Conservation (phyloP, 1,140 invertebrate species). For the Eurosta solidaginis region DNA sequence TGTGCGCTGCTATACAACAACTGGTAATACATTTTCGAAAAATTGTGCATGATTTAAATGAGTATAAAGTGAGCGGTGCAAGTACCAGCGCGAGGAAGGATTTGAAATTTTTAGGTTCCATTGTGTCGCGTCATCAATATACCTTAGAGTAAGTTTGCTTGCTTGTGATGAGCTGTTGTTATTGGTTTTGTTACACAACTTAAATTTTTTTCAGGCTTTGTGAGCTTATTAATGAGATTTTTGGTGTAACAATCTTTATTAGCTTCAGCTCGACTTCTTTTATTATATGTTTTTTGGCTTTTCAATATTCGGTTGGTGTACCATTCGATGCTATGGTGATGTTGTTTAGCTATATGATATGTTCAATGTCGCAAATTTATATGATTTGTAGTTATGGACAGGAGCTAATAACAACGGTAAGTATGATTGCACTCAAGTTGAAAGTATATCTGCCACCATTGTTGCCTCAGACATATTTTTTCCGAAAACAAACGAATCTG, state of each 20-base stretch:
- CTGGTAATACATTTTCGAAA: slow-evolving; percentile 49
- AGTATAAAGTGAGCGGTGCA: slow-evolving; percentile 31
- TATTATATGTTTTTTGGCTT: slow-evolving; percentile 48
- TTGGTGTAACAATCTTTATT: slow-evolving; percentile 43
- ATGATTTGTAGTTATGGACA: slow-evolving; percentile 43
- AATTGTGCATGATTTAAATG: slow-evolving; percentile 36
- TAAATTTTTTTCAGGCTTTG: slow-evolving; percentile 36
- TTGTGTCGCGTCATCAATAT: slow-evolving; percentile 45
- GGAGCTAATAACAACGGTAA: slow-evolving; percentile 41
- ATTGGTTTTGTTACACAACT: neutral
- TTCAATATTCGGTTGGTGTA: slow-evolving; percentile 43
- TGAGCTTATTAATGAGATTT: slow-evolving; percentile 44
- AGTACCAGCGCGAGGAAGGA: slow-evolving; percentile 29
- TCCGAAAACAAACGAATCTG: too few species aligned
- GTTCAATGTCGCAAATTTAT: slow-evolving; percentile 38
- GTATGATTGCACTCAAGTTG: neutral
- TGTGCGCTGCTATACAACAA: slow-evolving; percentile 46
- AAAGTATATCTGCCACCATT: neutral
- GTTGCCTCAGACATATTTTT: too few species aligned
- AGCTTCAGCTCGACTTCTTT: slow-evolving; percentile 44
- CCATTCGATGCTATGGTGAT: slow-evolving; percentile 35
- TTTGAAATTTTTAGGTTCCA: slow-evolving; percentile 38
- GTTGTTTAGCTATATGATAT: slow-evolving; percentile 37
- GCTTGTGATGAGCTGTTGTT: neutral
- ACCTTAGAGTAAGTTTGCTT: slow-evolving; percentile 34